A percentile compares a stretch with the other conserved stretches of the same genome.
These are phyloP conservation scores for Diaphora mendica DNA, from an alignment of 2,888 invertebrate species.

Conservation along the genomic window DNA sequence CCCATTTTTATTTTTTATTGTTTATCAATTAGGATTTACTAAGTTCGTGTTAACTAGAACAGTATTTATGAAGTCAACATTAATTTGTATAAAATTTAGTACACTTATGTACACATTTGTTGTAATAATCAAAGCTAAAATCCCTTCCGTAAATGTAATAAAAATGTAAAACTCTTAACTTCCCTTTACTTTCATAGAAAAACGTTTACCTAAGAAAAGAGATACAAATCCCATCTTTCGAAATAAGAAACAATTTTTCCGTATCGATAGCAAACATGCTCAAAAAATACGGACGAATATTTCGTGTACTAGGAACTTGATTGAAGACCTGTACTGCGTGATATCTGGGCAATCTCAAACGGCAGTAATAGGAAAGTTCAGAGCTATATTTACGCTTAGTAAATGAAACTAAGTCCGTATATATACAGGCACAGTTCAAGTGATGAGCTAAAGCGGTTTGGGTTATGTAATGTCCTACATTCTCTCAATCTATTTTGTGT, in stretches of 20 bases:
- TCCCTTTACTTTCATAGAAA: not conserved
- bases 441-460: slow-evolving; percentile 6
- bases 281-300: slow-evolving; percentile 30
- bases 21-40: no score
- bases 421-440: slow-evolving; percentile 21
- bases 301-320: slow-evolving; percentile 41
- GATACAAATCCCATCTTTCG: slow-evolving; percentile 15
- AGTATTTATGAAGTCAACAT: no score
- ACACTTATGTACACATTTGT: no score
- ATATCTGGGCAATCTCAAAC: slow-evolving; percentile 67
- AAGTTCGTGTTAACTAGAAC: no score
- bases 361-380: slow-evolving; percentile 72
- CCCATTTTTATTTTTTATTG: no score
- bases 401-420: slow-evolving; percentile 66
- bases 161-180: not conserved
- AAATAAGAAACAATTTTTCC: slow-evolving; percentile 30
- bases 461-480: not conserved
- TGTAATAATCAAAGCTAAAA: not conserved
- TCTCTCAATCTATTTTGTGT: no score
- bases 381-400: slow-evolving; percentile 70
- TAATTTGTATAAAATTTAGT: no score
- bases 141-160: not conserved
- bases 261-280: slow-evolving; percentile 18
- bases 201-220: slow-evolving; percentile 12
- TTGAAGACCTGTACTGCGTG: slow-evolving; percentile 54